phyloP scores from a whole-genome alignment of 2,888 invertebrate species.

The Pseudoips prasinana region DNA sequence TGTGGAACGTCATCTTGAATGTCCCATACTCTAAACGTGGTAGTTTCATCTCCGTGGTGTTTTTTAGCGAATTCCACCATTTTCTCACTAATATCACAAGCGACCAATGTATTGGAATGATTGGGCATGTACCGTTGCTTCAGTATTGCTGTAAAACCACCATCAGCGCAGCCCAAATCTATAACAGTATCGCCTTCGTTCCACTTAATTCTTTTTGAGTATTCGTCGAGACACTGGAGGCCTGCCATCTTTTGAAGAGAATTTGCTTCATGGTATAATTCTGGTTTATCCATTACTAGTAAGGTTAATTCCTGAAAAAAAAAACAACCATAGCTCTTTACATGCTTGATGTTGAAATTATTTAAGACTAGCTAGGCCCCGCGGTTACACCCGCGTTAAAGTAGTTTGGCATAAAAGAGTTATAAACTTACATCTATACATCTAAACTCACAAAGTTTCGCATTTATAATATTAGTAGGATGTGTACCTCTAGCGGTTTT shows the following conservation, averaged over 20 bases:
- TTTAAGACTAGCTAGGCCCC: too few species aligned
- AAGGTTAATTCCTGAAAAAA: not conserved
- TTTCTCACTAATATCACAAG: constrained; percentile 85
- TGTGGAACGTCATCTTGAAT: constrained; percentile 26
- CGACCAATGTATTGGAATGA: constrained; percentile 74
- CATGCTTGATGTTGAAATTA: too few species aligned
- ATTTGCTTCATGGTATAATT: constrained; percentile 84
- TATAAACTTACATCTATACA: too few species aligned
- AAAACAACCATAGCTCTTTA: too few species aligned
- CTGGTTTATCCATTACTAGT: constrained; percentile 77
- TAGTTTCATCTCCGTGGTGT: constrained; percentile 62
- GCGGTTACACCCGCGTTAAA: too few species aligned
- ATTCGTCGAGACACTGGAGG: constrained; percentile 83
- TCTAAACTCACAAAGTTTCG: too few species aligned
- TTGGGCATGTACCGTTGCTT: constrained; percentile 79
- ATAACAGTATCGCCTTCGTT: constrained; percentile 62
- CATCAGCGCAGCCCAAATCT: constrained; percentile 86
- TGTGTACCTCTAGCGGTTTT: too few species aligned
- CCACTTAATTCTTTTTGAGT: constrained; percentile 80
- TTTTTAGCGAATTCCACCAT: constrained; percentile 85
- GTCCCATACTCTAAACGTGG: constrained; percentile 23
- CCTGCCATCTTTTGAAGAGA: constrained; percentile 82
- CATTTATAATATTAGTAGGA: too few species aligned
- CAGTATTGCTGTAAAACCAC: constrained; percentile 82
- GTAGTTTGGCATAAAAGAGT: too few species aligned